phyloP scores from a whole-genome alignment of 2,888 invertebrate genomes.

The Leuctra nigra region DNA sequence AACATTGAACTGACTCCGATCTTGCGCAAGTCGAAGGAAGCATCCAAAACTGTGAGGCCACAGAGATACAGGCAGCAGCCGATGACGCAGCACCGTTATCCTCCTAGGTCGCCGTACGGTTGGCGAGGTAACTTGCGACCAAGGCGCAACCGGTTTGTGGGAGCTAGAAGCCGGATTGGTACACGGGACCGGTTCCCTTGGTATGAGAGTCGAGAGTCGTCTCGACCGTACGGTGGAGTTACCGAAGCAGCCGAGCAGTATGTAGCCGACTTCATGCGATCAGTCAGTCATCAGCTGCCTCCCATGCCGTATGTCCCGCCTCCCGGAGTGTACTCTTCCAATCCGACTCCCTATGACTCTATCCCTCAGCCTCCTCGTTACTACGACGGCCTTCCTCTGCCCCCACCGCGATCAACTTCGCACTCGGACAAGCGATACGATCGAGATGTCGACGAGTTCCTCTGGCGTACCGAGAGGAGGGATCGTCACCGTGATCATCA shows the following conservation, averaged over 20 bases:
- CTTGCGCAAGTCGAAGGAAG: constrained; percentile 76
- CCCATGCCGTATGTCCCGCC: constrained; percentile 79
- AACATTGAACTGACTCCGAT: constrained; percentile 83
- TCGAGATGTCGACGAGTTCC: constrained; percentile 80
- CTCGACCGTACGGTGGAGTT: constrained; percentile 46
- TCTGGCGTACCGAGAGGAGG: constrained; percentile 68
- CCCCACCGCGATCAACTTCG: constrained; percentile 49
- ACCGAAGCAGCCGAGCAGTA: constrained; percentile 77
- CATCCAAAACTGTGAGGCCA: constrained; percentile 57
- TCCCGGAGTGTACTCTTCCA: constrained; percentile 43
- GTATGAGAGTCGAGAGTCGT: constrained; percentile 48
- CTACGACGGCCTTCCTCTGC: constrained; percentile 68
- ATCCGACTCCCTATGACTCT: constrained; percentile 52
- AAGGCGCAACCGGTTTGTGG: constrained; percentile 56
- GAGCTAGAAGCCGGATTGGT: constrained; percentile 56
- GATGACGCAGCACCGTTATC: constrained; percentile 36
- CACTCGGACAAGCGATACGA: constrained; percentile 75
- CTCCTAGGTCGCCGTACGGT: constrained; percentile 18
- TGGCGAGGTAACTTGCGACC: constrained; percentile 46
- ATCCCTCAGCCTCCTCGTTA: constrained; percentile 70
- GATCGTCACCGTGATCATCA: constrained; percentile 44
- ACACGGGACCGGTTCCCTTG: constrained; percentile 55
- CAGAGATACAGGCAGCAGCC: constrained; percentile 21
- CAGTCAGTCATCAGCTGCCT: constrained; percentile 78
- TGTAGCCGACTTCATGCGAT: constrained; percentile 83